These are phyloP conservation scores for Oophaga pumilio DNA, from an alignment of 2,113 vertebrate species.

Conservation along the genomic window DNA sequence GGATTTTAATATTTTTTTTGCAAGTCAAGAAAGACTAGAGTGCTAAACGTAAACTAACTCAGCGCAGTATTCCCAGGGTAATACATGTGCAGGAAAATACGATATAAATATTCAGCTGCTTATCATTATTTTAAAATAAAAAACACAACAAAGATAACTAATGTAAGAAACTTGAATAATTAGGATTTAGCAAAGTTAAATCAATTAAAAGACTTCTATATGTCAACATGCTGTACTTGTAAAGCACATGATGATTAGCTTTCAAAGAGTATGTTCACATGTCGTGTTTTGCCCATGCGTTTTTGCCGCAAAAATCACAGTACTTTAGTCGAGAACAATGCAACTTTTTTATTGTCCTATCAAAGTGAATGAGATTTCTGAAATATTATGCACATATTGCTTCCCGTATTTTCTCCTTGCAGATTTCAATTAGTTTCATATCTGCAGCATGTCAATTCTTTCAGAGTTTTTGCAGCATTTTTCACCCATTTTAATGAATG, in stretches of 20 bases:
- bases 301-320: too few relatives aligned
- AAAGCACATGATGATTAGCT: not conserved
- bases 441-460: too few relatives aligned
- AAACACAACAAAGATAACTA: not conserved
- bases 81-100: slow-evolving; percentile 21
- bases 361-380: too few relatives aligned
- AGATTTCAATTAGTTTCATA: too few relatives aligned
- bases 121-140: slow-evolving; percentile 18
- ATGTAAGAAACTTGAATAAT: not conserved
- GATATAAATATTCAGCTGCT: slow-evolving; percentile 23
- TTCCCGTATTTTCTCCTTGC: too few relatives aligned
- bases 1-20: slow-evolving; percentile 22
- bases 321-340: too few relatives aligned
- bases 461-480: too few relatives aligned
- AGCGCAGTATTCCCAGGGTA: slow-evolving; percentile 19
- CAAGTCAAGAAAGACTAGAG: slow-evolving; percentile 11
- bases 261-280: not conserved
- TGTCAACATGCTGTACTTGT: not conserved
- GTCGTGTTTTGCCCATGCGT: not conserved
- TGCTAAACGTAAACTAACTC: slow-evolving; percentile 8
- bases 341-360: too few relatives aligned
- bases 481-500: too few relatives aligned
- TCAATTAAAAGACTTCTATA: not conserved
- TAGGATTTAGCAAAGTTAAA: not conserved
- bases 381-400: too few relatives aligned